Percentiles rank a stretch among this genome's conserved stretches.
Evolutionary conservation across 2,888 invertebrate genomes (phyloP).

Genomic region (Zonitis immaculata): DNA sequence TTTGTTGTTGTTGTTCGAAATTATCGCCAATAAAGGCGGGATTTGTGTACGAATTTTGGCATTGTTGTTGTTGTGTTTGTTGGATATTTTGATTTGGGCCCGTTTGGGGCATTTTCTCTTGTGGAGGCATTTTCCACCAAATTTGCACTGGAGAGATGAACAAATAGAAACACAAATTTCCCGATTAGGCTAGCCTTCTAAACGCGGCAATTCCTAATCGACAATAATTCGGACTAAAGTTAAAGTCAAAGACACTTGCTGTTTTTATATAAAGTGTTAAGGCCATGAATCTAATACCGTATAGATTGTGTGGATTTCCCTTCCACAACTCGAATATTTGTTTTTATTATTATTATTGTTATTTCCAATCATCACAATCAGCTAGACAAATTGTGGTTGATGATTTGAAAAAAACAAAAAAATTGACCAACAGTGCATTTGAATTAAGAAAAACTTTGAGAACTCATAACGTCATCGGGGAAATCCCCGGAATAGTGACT

Average conservation of each 20-base stretch:
- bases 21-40: no score
- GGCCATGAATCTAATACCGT: no score
- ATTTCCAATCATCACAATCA: no score
- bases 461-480: no score
- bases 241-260: constrained; percentile 30
- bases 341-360: no score
- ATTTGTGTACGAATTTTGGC: no score
- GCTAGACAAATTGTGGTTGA: background rate
- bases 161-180: no score
- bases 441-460: no score
- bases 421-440: no score
- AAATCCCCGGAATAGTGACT: no score
- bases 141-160: constrained; percentile 8
- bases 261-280: constrained; percentile 40
- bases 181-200: constrained; percentile 37
- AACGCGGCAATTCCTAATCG: constrained; percentile 38
- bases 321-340: constrained; percentile 22
- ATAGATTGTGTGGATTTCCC: constrained; percentile 33
- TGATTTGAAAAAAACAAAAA: no score
- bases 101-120: constrained; percentile 31
- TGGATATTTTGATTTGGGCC: constrained; percentile 15
- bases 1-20: constrained; percentile 13
- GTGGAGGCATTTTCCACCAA: constrained; percentile 36
- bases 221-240: constrained; percentile 36
- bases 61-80: no score